These are phyloP conservation scores for Sorex araneus DNA, from an alignment of 2,113 vertebrate species.

Conservation along the genomic window DNA sequence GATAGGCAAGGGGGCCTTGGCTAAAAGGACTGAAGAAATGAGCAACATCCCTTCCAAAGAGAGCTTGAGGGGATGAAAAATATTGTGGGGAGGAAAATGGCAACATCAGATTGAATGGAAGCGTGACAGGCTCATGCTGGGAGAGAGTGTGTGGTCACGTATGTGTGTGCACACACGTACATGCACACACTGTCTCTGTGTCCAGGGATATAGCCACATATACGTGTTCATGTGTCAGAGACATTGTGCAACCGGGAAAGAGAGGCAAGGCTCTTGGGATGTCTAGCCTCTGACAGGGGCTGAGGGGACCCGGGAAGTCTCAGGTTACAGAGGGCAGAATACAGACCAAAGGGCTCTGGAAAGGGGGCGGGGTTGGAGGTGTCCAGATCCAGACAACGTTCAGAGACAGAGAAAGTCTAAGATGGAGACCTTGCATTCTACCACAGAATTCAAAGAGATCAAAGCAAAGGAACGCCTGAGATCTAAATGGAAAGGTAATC, in stretches of 20 bases:
- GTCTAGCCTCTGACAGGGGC: background rate
- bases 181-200: background rate
- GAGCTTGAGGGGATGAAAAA: background rate
- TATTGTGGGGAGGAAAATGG: background rate
- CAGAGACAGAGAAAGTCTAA: background rate
- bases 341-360: background rate
- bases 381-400: background rate
- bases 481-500: slow-evolving; percentile 21
- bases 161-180: background rate
- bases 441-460: background rate
- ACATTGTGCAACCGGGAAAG: background rate
- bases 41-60: background rate
- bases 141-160: background rate
- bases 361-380: background rate
- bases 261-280: background rate
- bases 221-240: background rate
- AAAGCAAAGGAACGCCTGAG: slow-evolving; percentile 20
- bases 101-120: background rate
- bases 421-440: background rate
- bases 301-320: background rate
- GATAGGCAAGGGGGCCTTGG: background rate
- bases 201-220: background rate
- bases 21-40: background rate
- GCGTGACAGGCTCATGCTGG: background rate
- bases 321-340: background rate